Evolutionary conservation across 2,888 invertebrate genomes (phyloP), one percentile per base, ranked within the genome.

Genomic region (Eucera pruinosa): DNA sequence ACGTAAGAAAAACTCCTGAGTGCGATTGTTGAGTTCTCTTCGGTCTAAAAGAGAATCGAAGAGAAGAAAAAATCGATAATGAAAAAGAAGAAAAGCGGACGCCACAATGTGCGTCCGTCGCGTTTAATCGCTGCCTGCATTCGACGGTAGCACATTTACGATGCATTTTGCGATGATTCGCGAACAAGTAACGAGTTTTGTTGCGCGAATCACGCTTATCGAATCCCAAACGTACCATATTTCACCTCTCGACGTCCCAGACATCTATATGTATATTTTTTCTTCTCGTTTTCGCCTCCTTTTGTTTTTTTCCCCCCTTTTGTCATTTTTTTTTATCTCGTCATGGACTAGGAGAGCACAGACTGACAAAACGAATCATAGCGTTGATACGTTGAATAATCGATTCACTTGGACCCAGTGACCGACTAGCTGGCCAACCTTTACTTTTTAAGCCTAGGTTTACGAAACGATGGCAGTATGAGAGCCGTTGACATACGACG

Each of bases 321-420:
- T n/a, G 36, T 54, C 52, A 47, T 20, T 58, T 58, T 78, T 76
- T 78, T 69, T 27, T 72, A 84, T 78, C 76, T 78, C 75, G 87
- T 85, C 88, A 84, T 84, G 89, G 88, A 89, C 89, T 87, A 89
- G 90, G 90, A 91, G 91, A 91, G 91, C 89, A 91, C 89, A 91
- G 92, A 92, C 91, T 91, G 92, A 92, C 83, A 88, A 87, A 81
- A 89, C 85, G 85, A 91, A 91, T 91, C 90, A 89, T 90, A 90
- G 87, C 89, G 88, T 90, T 88, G 83, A 85, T 77, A 75, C 84
- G 82, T 84, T 74, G 83, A 70, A 50, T 50, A 41, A 81, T 84
- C 84, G 83, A 86, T 88, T 86, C 81, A 86, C 83, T 84, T 82
- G 52, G 43, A 67, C 64, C 80, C 82, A 79, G 84, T 74, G 83